phyloP scores from a whole-genome alignment of 2,113 vertebrate genomes.

The Pterocles burchelli region DNA sequence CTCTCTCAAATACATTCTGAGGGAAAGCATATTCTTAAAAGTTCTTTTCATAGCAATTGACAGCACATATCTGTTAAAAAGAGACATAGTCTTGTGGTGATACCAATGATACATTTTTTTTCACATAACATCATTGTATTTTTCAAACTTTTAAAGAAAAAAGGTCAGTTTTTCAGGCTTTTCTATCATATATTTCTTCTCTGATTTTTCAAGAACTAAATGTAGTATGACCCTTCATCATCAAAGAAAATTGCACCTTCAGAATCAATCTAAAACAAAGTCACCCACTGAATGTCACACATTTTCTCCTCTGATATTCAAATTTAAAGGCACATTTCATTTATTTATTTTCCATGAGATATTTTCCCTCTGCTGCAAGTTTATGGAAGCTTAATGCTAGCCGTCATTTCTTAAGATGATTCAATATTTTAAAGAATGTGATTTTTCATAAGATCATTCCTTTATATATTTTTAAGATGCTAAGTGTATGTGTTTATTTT shows the following conservation, averaged over 20 bases:
- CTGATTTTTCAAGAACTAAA: not conserved
- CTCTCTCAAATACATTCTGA: not conserved
- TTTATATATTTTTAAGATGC: not conserved
- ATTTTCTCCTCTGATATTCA: not conserved
- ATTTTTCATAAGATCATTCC: not conserved
- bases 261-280: not conserved
- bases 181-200: not conserved
- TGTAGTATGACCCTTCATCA: not conserved
- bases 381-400: not conserved
- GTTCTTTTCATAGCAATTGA: not conserved
- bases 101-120: not conserved
- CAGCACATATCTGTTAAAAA: not conserved
- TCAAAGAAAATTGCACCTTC: not conserved
- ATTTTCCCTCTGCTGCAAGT: not conserved
- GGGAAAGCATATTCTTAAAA: not conserved
- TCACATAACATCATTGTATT: not conserved
- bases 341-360: not conserved
- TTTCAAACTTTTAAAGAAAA: not conserved
- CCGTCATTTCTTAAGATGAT: not conserved
- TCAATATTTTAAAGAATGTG: not conserved
- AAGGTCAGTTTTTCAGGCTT: not conserved
- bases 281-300: not conserved
- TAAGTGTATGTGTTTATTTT: not conserved
- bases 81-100: not conserved
- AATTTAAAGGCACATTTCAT: not conserved